Base-by-base conservation (phyloP, 2,113 vertebrate genomes). In the Microtus ochrogaster region DNA sequence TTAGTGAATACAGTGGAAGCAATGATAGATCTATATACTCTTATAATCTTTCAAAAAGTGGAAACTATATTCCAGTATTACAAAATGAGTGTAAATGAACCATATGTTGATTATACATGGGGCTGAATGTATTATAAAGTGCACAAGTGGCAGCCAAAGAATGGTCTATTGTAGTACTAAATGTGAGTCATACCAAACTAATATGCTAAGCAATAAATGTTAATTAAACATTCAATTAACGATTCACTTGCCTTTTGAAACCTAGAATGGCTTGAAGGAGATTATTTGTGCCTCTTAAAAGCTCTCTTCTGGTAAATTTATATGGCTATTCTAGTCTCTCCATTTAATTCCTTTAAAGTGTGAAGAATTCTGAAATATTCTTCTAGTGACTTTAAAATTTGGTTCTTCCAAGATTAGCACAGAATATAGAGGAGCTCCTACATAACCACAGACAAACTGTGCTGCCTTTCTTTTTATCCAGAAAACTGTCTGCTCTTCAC, bases 181-280 rank as follows among this genome's bases (percentile, higher is more conserved):
- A 83, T 70, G 24, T 77, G 86, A 92, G 41, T 91, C 93, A 77
- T 58, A 61, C 76, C 81, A 94, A 85, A 85, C 52, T 63, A 96
- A 95, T 78, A 68, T 41, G 30, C 73, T 68, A 44, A 63, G 72
- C 65, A 92, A 94, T 94, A 85, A 94, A 83, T 86, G 85, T 85
- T 90, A 95, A 97, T 92, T 92, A 97, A 86, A 86, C 36, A 83
- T 94, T 95, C 82, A 76, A 55, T 81, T 77, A 95, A 91, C 82
- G 85, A 68, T 66, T 85, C 78, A 28, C 68, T 89, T 89, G 22
- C 77, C 58, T 92, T 96, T 95, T 86, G 90, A 93, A 95, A 89
- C 33, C 91, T 78, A 63, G 39, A 82, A 91, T 94, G 83, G 30
- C 81, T 94, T 89, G 28, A 94, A 93, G 77, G 82, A 74, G 36